Evolutionary conservation across 2,888 invertebrate genomes (phyloP).

Genomic region (Sphaerophoria taeniata): DNA sequence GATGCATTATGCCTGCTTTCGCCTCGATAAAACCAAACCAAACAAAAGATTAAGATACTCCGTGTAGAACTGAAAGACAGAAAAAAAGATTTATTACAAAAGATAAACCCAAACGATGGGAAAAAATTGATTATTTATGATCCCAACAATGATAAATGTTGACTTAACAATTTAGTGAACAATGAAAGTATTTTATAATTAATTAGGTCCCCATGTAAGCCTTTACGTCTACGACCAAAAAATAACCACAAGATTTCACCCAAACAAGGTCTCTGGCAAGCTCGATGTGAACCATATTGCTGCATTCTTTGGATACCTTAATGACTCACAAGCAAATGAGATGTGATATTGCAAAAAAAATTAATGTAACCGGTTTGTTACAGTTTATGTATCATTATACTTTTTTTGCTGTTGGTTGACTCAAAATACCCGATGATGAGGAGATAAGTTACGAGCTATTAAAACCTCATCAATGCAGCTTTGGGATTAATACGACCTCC

Average conservation of each 20-base stretch:
- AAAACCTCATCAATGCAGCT: conserved; percentile 56
- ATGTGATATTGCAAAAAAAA: conserved; percentile 2
- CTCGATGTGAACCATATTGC: conserved; percentile 23
- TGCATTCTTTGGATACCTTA: conserved; percentile 32
- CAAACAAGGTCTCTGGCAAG: not conserved
- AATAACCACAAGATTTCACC: conserved; percentile 2
- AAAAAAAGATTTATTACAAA: conserved; percentile 15
- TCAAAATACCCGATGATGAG: not conserved
- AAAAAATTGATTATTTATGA: conserved; percentile 29
- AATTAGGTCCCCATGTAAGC: conserved; percentile 19
- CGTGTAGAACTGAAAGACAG: not conserved
- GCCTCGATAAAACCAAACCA: not conserved
- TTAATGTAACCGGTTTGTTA: not conserved
- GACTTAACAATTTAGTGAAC: conserved; percentile 3
- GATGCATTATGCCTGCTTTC: conserved; percentile 14
- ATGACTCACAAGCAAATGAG: conserved; percentile 8
- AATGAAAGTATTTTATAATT: conserved; percentile 15
- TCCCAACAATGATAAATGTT: conserved; percentile 13
- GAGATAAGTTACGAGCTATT: conserved; percentile 39
- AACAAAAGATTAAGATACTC: conserved; percentile 21
- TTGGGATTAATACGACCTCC: conserved; percentile 22
- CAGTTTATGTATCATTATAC: not conserved
- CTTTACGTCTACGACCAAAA: not conserved
- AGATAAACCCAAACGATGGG: conserved; percentile 19
- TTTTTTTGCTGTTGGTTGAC: not conserved